A percentile compares a stretch with the other conserved stretches of the same genome.
phyloP scores from a whole-genome alignment of 2,888 invertebrate genomes.

The Adelognathus sp. region DNA sequence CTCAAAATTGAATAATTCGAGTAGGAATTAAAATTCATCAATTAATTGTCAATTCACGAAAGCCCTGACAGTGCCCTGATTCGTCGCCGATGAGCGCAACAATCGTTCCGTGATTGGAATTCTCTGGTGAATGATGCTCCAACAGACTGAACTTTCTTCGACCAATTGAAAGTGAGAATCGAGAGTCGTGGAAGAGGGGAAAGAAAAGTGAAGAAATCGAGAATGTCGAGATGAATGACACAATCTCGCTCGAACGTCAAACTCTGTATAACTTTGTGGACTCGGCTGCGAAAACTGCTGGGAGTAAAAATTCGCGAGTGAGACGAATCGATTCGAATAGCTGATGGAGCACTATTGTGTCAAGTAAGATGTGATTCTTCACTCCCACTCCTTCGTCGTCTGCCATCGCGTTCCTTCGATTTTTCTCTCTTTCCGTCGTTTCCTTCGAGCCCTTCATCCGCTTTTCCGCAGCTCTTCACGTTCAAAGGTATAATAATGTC shows the following conservation, averaged over 20 bases:
- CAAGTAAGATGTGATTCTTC: constrained; percentile 31
- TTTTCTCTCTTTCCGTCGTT: background rate
- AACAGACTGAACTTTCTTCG: background rate
- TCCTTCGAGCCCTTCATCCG: background rate
- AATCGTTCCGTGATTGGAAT: background rate
- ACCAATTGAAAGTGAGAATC: background rate
- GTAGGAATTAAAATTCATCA: too few species aligned
- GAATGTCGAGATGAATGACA: background rate
- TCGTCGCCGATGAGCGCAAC: background rate
- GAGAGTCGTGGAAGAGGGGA: background rate
- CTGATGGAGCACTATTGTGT: constrained; percentile 54
- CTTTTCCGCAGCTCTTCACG: background rate
- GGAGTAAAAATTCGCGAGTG: constrained; percentile 22
- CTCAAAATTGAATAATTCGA: too few species aligned
- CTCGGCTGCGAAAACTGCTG: background rate
- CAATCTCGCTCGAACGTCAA: background rate
- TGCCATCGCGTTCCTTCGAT: background rate
- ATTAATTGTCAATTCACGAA: background rate
- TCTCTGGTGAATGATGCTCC: background rate
- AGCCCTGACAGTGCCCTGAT: background rate
- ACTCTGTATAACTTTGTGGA: constrained; percentile 33
- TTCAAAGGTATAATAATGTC: background rate
- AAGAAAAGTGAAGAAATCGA: background rate
- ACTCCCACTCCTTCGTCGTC: background rate
- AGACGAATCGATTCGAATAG: constrained; percentile 54